These are phyloP conservation scores for Pocillopora verrucosa DNA, from an alignment of 64 coral and sea anemone species.

Conservation along the genomic window DNA sequence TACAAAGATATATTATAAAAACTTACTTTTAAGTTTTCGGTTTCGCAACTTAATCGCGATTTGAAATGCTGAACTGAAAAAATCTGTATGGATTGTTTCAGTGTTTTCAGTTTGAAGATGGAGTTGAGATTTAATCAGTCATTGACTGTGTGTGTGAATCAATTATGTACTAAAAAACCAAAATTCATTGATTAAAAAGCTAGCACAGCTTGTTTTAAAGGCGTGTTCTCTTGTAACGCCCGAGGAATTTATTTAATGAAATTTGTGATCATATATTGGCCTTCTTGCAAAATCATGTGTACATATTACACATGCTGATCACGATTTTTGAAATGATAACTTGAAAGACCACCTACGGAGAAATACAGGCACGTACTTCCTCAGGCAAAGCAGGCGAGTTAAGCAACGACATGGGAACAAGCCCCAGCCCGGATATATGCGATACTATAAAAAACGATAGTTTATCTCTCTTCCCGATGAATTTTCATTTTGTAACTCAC, in stretches of 20 bases:
- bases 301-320: background rate
- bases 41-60: too few species aligned
- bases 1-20: background rate
- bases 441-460: background rate
- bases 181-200: background rate
- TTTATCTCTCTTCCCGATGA: background rate
- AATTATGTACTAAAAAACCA: background rate
- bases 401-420: background rate
- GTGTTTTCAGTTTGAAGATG: background rate
- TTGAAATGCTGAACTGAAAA: too few species aligned
- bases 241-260: background rate
- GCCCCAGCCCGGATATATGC: background rate
- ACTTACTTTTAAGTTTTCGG: background rate
- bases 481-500: background rate
- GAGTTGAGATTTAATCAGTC: background rate
- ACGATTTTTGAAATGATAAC: constrained; percentile 36
- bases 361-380: constrained; percentile 4
- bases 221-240: too few species aligned
- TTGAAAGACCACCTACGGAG: background rate
- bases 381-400: background rate
- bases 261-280: background rate
- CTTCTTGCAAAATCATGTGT: background rate
- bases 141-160: background rate
- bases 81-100: too few species aligned
- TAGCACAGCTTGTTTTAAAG: background rate